Evolutionary conservation across 2,888 invertebrate species (phyloP), one percentile per base, ranked within the genome.

Genomic region (Amiota mariae): DNA sequence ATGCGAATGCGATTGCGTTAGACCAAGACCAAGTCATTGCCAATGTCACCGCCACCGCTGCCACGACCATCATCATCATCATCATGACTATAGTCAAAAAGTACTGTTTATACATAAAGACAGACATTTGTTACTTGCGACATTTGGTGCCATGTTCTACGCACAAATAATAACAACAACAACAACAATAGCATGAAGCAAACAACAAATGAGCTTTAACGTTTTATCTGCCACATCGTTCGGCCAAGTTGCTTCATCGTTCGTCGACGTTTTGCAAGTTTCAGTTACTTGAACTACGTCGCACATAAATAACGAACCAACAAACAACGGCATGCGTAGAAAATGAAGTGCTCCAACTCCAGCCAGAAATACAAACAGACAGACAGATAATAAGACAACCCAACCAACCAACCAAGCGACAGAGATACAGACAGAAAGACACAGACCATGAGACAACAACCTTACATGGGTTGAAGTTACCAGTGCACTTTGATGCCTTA

Each of bases 131-230:
- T 59, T 15, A 11, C 59, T 59, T 63, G 63, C 36, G 63, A 63
- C 63, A 63, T 63, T 18, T 36, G 63, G 46, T 13, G 63, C 63
- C 36, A 63, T 63, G 63, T 63, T 63, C 36, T 63, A 63, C 63
- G 63, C 63, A 63, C 24, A n/a, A 36, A 36, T 36, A 4, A 36
- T 6, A 36, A 6, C 54, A n/a, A 54, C 54, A 54, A 54, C 12
- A n/a, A n/a, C 54, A 54, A 54, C 54, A 54, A 54, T 3, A n/a
- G 54, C 54, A 36, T 36, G 6, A 36, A 36, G 59, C 9, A 20
- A 59, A 11, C 46, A 63, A 63, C 63, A 63, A 63, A 63, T 63
- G 63, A 63, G 63, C 63, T 46, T 24, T 15, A 63, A 46, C n/a
- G 63, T 13, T 12, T 15, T 11, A 18, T 11, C 59, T 59, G 59